Evolutionary conservation across 1,140 invertebrate species (phyloP).

Genomic region (Hermetia illucens): DNA sequence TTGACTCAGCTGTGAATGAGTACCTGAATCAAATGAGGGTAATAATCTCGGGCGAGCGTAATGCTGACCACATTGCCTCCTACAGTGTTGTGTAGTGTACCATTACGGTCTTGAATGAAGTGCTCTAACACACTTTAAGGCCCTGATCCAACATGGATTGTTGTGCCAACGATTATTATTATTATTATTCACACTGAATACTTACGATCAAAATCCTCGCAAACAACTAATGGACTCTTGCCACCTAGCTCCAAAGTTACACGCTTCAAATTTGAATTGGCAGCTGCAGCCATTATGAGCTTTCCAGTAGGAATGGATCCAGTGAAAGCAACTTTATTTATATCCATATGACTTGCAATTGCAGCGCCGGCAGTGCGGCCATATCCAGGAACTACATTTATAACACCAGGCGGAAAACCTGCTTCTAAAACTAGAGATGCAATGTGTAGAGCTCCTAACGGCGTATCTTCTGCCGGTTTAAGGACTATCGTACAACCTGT

Average conservation of each 20-base stretch:
- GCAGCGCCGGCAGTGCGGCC: slow-evolving; percentile 72
- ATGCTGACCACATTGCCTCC: too few species aligned
- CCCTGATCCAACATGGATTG: too few species aligned
- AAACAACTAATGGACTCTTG: slow-evolving; percentile 76
- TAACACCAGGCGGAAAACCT: slow-evolving; percentile 78
- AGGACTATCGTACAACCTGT: slow-evolving; percentile 62
- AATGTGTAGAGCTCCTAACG: slow-evolving; percentile 69
- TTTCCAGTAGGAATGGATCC: slow-evolving; percentile 69
- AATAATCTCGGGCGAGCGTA: too few species aligned
- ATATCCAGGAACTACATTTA: slow-evolving; percentile 74
- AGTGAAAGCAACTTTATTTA: slow-evolving; percentile 81
- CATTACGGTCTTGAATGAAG: too few species aligned
- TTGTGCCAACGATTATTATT: too few species aligned
- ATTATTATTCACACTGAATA: too few species aligned
- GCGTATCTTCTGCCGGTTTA: slow-evolving; percentile 91
- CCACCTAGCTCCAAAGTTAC: slow-evolving; percentile 82
- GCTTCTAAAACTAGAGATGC: slow-evolving; percentile 69
- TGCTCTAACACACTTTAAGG: too few species aligned
- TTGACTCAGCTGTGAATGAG: too few species aligned
- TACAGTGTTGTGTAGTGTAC: too few species aligned
- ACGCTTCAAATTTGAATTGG: slow-evolving; percentile 65
- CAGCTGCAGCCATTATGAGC: slow-evolving; percentile 59
- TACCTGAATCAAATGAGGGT: too few species aligned
- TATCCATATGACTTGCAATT: slow-evolving; percentile 56
- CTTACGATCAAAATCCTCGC: slow-evolving; percentile 59